Percentiles rank a stretch among this genome's conserved stretches.
These are phyloP conservation scores for Phallusia fumigata DNA, from an alignment of 23 tunicate genomes.

Conservation along the genomic window DNA sequence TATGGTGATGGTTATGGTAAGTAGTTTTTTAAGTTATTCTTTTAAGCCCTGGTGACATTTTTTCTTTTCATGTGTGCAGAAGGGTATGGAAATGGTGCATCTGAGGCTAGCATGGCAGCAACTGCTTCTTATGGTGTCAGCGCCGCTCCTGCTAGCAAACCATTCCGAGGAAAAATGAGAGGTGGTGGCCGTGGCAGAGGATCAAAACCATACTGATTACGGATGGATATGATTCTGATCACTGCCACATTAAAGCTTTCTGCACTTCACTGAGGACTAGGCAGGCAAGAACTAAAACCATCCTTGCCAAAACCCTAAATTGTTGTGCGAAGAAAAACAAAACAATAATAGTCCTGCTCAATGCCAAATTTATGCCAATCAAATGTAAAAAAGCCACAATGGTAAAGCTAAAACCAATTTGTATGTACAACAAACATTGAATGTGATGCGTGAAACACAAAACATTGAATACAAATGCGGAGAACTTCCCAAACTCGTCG, in stretches of 20 bases:
- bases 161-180: slow-evolving; percentile 45
- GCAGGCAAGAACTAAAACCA: slow-evolving; percentile 8
- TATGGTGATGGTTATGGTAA: slow-evolving; percentile 36
- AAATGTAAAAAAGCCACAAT: too few species aligned
- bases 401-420: too few species aligned
- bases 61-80: slow-evolving; percentile 13
- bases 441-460: too few species aligned
- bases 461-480: too few species aligned
- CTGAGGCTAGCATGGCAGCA: slow-evolving; percentile 10
- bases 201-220: slow-evolving; percentile 36
- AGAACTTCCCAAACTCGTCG: too few species aligned
- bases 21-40: neutral
- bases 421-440: too few species aligned
- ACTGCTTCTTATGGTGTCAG: neutral
- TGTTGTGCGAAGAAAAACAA: neutral
- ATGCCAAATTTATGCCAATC: too few species aligned
- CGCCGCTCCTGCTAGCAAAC: slow-evolving; percentile 14
- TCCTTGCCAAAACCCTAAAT: neutral
- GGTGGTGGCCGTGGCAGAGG: slow-evolving; percentile 44
- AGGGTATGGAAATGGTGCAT: slow-evolving; percentile 40
- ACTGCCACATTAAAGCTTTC: neutral
- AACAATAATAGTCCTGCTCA: too few species aligned
- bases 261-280: neutral
- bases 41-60: neutral
- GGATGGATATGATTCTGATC: neutral